Evolutionary conservation across 2,888 invertebrate species (phyloP).

Genomic region (Amphipyra tragopoginis): DNA sequence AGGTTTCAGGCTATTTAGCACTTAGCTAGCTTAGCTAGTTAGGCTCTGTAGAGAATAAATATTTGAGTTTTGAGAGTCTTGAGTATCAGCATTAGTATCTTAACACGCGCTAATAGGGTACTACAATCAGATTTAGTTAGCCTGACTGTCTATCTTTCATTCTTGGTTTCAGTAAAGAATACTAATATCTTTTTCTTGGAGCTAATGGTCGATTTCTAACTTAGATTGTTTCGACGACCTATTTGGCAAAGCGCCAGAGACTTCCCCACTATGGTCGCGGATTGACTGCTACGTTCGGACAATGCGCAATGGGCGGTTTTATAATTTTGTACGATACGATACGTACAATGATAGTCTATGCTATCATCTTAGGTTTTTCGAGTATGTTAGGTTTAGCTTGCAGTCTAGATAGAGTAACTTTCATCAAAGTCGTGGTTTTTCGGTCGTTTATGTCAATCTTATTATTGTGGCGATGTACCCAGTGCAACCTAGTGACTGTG

Average conservation of each 20-base stretch:
- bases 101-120: no score
- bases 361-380: neutral
- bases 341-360: no score
- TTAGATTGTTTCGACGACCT: conserved; percentile 25
- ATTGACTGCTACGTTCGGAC: conserved; percentile 14
- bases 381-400: neutral
- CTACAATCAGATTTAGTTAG: conserved; percentile 2
- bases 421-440: no score
- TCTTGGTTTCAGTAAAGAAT: conserved; percentile 25
- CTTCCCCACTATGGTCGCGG: conserved; percentile 8
- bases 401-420: no score
- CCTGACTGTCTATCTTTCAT: neutral
- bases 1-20: no score
- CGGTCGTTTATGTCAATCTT: no score
- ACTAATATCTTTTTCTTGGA: conserved; percentile 29
- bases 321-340: conserved; percentile 27
- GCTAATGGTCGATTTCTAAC: conserved; percentile 24
- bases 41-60: no score
- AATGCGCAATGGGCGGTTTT: conserved; percentile 34
- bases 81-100: no score
- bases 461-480: no score
- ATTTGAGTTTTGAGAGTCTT: no score
- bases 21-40: no score
- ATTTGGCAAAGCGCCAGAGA: conserved; percentile 37
- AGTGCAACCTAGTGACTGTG: no score